Conservation (phyloP, 2,888 invertebrate genomes). For the Aleiodes alternator region DNA sequence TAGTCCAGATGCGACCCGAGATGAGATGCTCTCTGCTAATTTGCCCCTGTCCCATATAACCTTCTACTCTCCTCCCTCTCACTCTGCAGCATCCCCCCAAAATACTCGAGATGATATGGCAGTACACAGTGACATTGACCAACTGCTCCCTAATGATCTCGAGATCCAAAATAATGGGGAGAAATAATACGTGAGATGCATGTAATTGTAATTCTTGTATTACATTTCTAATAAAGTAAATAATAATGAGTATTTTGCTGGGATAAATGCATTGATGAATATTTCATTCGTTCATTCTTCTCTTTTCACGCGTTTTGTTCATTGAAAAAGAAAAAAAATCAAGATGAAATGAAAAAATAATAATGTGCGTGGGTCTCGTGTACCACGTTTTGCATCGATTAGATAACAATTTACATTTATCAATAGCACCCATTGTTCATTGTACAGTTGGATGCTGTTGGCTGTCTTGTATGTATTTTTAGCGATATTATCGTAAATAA, state of each 20-base stretch:
- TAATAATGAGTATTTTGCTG: no score
- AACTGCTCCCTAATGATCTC: slow-evolving; percentile 46
- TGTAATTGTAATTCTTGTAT: slow-evolving; percentile 5
- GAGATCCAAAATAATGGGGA: slow-evolving; percentile 11
- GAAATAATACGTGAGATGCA: background rate
- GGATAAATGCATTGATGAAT: background rate
- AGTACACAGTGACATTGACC: slow-evolving; percentile 44
- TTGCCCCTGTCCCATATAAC: slow-evolving; percentile 58
- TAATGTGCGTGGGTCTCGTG: slow-evolving; percentile 16
- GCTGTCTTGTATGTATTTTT: slow-evolving; percentile 8
- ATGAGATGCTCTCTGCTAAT: slow-evolving; percentile 66
- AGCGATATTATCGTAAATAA: slow-evolving; percentile 33
- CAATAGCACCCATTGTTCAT: slow-evolving; percentile 38
- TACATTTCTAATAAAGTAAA: no score
- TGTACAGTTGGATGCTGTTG: slow-evolving; percentile 17
- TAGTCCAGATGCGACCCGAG: slow-evolving; percentile 69
- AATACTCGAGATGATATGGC: slow-evolving; percentile 23
- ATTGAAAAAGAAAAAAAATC: no score
- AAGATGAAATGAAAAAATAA: background rate
- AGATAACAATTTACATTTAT: slow-evolving; percentile 30
- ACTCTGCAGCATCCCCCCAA: slow-evolving; percentile 8
- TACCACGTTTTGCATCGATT: slow-evolving; percentile 11
- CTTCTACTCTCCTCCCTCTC: slow-evolving; percentile 31
- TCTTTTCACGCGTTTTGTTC: background rate
- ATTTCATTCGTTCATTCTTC: background rate